Conservation (phyloP, 1,140 invertebrate genomes). For the Heterodera carotae region DNA sequence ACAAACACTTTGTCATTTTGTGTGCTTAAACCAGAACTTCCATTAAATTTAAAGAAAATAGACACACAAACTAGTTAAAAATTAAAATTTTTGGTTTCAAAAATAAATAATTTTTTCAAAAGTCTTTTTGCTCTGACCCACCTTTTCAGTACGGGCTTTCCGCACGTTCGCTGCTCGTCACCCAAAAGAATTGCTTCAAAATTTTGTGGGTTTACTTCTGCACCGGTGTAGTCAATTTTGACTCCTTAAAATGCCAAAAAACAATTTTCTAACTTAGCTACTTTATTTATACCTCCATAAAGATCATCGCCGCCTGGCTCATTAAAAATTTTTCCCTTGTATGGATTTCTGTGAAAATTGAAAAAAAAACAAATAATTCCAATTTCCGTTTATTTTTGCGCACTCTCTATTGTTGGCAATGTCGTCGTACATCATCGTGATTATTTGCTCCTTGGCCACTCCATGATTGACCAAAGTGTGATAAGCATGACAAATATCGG, state of each 20-base stretch:
- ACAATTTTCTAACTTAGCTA: conserved; percentile 42
- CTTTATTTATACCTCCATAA: conserved; percentile 68
- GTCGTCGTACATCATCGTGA: conserved; percentile 75
- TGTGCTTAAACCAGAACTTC: neutral
- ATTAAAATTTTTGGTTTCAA: conserved; percentile 71
- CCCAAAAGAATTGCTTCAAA: conserved; percentile 46
- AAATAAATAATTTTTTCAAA: conserved; percentile 45
- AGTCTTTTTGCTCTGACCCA: conserved; percentile 6
- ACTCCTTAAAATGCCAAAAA: conserved; percentile 71
- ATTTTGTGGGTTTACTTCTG: conserved; percentile 48
- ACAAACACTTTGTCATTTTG: conserved; percentile 44
- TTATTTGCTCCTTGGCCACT: conserved; percentile 71
- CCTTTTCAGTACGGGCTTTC: conserved; percentile 64
- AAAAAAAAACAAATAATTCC: conserved; percentile 22
- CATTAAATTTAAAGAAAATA: neutral
- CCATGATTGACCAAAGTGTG: conserved; percentile 71
- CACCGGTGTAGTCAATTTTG: conserved; percentile 70
- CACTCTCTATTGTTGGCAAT: conserved; percentile 70
- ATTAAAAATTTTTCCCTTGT: conserved; percentile 71
- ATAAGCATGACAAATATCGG: conserved; percentile 73
- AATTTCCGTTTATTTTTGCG: conserved; percentile 53
- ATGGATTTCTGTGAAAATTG: conserved; percentile 70
- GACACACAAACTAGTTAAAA: no score
- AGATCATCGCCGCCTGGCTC: conserved; percentile 71
- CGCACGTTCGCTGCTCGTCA: conserved; percentile 25